These are phyloP conservation scores for Actinostola sp. DNA, from an alignment of 92 coral and sea anemone genomes.

Conservation along the genomic window DNA sequence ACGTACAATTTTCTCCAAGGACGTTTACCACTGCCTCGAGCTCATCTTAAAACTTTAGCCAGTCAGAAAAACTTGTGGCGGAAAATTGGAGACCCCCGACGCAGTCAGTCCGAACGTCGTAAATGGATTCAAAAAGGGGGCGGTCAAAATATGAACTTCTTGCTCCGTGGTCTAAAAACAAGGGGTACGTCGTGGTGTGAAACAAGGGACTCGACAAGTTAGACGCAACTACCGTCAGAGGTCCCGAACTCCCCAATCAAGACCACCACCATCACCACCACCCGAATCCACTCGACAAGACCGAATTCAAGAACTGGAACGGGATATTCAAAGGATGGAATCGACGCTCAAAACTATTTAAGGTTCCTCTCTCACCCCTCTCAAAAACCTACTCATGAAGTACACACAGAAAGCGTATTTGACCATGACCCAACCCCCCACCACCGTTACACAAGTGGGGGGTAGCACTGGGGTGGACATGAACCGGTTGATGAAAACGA, in stretches of 20 bases:
- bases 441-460: too few relatives aligned
- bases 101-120: not conserved
- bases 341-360: not conserved
- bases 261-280: too few relatives aligned
- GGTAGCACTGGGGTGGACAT: not conserved
- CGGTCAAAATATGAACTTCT: not conserved
- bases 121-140: not conserved
- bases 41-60: not conserved
- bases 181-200: not conserved
- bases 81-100: not conserved
- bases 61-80: not conserved
- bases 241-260: not conserved
- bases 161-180: not conserved
- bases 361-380: not conserved
- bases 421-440: not conserved
- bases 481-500: not conserved
- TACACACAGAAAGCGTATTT: not conserved
- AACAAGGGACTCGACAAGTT: not conserved
- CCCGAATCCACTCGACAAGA: not conserved
- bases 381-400: not conserved
- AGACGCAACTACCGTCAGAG: not conserved
- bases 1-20: not conserved
- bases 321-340: not conserved
- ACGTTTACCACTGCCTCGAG: not conserved
- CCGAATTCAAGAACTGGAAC: not conserved